Evolutionary conservation across 2,888 invertebrate species (phyloP).

Genomic region (Aphidius colemani): DNA sequence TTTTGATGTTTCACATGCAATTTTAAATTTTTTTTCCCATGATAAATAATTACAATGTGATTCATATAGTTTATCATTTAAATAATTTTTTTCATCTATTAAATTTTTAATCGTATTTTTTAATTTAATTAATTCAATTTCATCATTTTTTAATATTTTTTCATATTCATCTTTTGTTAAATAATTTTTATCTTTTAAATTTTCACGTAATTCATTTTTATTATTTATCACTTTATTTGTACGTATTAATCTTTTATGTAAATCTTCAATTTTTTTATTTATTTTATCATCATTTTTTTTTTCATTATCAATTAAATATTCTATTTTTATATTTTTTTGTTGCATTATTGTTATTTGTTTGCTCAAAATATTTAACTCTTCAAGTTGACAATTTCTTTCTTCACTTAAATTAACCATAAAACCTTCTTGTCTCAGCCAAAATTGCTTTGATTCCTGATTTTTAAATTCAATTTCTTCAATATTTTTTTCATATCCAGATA

Average conservation of each 20-base stretch:
- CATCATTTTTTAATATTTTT: constrained; percentile 67
- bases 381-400: constrained; percentile 70
- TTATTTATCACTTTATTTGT: constrained; percentile 57
- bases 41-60: constrained; percentile 72
- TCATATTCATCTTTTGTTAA: constrained; percentile 63
- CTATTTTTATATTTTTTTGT: constrained; percentile 74
- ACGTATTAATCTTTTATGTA: constrained; percentile 67
- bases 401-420: constrained; percentile 72
- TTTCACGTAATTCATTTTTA: constrained; percentile 63
- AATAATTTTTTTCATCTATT: constrained; percentile 69
- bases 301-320: constrained; percentile 68
- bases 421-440: constrained; percentile 79
- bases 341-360: constrained; percentile 74
- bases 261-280: constrained; percentile 64
- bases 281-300: constrained; percentile 65
- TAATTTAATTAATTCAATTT: constrained; percentile 69
- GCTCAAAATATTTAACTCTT: constrained; percentile 71
- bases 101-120: constrained; percentile 72
- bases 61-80: constrained; percentile 69
- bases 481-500: constrained; percentile 69
- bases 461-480: constrained; percentile 68
- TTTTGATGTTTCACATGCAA: constrained; percentile 74
- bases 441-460: constrained; percentile 70
- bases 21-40: constrained; percentile 79
- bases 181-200: constrained; percentile 65